Percentiles rank a stretch among this genome's conserved stretches.
Conservation (phyloP, 2,888 invertebrate species). For the Lepeophtheirus nordmannii region DNA sequence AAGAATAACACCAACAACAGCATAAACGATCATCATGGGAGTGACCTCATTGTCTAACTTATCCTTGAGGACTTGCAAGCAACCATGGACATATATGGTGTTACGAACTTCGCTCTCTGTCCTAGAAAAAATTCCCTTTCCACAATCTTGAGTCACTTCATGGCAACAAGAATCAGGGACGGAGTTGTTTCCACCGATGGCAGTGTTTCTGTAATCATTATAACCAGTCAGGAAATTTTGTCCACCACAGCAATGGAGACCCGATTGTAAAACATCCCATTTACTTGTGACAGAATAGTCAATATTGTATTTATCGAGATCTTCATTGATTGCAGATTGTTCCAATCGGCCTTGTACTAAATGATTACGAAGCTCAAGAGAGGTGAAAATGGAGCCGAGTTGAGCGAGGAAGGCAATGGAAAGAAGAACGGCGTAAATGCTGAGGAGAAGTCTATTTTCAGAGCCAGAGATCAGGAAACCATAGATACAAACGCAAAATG, state of each 20-base stretch:
- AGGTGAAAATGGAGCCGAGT: slow-evolving; percentile 20
- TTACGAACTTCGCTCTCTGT: slow-evolving; percentile 6
- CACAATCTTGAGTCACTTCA: slow-evolving; percentile 10
- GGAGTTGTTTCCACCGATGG: slow-evolving; percentile 16
- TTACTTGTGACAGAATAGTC: neutral
- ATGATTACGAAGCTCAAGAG: slow-evolving; percentile 18
- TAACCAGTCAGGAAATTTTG: slow-evolving; percentile 18
- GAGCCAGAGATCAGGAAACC: slow-evolving; percentile 23
- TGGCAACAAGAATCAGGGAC: slow-evolving; percentile 25
- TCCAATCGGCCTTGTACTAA: neutral
- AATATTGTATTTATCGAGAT: slow-evolving; percentile 10
- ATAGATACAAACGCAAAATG: slow-evolving; percentile 21
- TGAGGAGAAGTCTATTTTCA: slow-evolving; percentile 16
- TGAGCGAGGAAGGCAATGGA: slow-evolving; percentile 22
- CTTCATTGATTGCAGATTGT: slow-evolving; percentile 3
- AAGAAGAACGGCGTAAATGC: slow-evolving; percentile 11
- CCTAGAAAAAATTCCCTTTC: neutral
- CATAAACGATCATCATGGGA: slow-evolving; percentile 24
- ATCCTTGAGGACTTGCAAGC: slow-evolving; percentile 7
- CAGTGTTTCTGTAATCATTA: slow-evolving; percentile 17
- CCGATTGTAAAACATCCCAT: slow-evolving; percentile 23
- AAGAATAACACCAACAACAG: slow-evolving; percentile 18
- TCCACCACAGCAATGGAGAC: slow-evolving; percentile 23
- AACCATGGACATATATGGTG: slow-evolving; percentile 17
- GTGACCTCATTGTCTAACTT: slow-evolving; percentile 19